These are phyloP conservation scores for Patiria miniata DNA, from an alignment of 35 echinoderm and acorn worm species.

Conservation along the genomic window DNA sequence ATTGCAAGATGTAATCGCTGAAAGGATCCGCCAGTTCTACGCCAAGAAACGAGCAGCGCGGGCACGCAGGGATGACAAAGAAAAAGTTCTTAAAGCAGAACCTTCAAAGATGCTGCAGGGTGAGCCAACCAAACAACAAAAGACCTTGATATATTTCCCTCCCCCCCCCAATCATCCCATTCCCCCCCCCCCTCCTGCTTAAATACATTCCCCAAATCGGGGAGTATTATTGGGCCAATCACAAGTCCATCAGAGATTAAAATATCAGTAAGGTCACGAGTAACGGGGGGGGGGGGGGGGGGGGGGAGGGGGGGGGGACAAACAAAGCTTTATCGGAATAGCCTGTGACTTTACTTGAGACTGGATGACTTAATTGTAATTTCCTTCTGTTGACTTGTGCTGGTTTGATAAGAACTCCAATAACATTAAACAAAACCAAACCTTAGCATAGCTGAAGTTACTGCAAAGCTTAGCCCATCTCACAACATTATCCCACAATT, in stretches of 20 bases:
- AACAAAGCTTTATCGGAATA: no score
- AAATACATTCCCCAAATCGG: neutral
- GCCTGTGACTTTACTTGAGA: no score
- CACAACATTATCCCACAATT: no score
- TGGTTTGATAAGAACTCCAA: no score
- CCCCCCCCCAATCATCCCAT: neutral
- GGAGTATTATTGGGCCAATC: neutral
- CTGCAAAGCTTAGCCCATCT: no score
- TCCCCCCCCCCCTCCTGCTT: neutral
- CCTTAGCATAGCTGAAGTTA: no score
- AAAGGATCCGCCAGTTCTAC: neutral
- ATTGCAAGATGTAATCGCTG: neutral
- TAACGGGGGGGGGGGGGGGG: no score
- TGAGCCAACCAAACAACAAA: neutral
- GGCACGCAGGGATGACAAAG: neutral
- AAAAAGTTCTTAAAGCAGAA: neutral
- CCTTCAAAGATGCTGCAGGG: constrained; percentile 4
- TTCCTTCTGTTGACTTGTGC: no score
- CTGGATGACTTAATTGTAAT: no score
- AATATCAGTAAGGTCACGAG: neutral
- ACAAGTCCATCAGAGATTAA: neutral
- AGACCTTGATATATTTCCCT: neutral
- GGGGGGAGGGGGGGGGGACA: no score
- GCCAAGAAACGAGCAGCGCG: neutral
- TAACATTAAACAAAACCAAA: no score